Conservation (phyloP, 2,797 vertebrate genomes). For the Notolepis coatsorum region DNA sequence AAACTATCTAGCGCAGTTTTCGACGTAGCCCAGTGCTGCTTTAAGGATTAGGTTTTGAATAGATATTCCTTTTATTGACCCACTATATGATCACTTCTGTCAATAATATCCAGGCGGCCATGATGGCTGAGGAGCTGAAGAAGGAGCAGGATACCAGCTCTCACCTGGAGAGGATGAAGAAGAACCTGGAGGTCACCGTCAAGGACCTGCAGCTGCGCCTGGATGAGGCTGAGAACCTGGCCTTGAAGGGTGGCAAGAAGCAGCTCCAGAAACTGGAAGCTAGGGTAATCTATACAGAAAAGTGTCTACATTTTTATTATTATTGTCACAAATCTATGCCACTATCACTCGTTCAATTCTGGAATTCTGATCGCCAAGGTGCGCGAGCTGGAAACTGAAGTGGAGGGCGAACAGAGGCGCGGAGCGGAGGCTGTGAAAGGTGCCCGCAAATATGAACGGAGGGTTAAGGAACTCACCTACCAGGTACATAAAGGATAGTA, state of each 20-base stretch:
- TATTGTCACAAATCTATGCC: not conserved
- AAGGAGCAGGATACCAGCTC: slow-evolving; percentile 93
- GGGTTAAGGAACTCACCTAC: slow-evolving; percentile 88
- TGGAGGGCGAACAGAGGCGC: slow-evolving; percentile 87
- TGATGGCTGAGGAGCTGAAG: slow-evolving; percentile 96
- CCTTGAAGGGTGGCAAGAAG: slow-evolving; percentile 93
- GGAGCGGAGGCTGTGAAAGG: slow-evolving; percentile 86
- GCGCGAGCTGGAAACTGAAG: slow-evolving; percentile 85
- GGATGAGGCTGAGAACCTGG: slow-evolving; percentile 93
- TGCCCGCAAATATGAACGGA: slow-evolving; percentile 86
- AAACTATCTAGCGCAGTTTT: too few relatives aligned
- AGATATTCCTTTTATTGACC: too few relatives aligned
- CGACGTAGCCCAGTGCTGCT: too few relatives aligned
- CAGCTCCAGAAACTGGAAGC: slow-evolving; percentile 92
- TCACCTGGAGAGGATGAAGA: slow-evolving; percentile 95
- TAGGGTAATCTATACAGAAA: slow-evolving; percentile 74
- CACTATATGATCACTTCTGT: too few relatives aligned
- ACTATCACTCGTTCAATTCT: not conserved
- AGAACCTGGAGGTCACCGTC: slow-evolving; percentile 90
- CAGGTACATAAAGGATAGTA: too few relatives aligned
- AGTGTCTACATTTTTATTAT: not conserved
- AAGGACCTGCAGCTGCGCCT: slow-evolving; percentile 92
- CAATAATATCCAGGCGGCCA: slow-evolving; percentile 79
- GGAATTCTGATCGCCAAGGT: slow-evolving; percentile 82
- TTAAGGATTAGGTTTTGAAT: too few relatives aligned